These are phyloP conservation scores for Morpho achilles DNA, from an alignment of 2,888 invertebrate species.

Conservation along the genomic window DNA sequence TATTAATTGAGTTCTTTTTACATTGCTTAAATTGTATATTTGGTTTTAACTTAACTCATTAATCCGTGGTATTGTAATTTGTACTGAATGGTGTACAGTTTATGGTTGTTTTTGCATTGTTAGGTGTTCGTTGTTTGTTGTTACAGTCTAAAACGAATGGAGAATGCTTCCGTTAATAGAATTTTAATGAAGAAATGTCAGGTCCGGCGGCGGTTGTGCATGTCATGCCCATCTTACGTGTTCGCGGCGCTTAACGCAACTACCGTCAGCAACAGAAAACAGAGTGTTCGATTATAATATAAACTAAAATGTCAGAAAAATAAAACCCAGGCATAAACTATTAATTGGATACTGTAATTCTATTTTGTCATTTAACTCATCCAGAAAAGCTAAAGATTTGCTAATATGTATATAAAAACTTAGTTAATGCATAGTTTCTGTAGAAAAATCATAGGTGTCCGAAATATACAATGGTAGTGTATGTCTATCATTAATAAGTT, in stretches of 20 bases:
- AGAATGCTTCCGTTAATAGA: constrained; percentile 78
- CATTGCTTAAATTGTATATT: constrained; percentile 1
- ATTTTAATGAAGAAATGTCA: constrained; percentile 78
- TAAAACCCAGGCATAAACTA: too few species aligned
- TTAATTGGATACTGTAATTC: too few species aligned
- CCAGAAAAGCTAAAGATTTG: too few species aligned
- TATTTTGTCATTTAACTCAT: too few species aligned
- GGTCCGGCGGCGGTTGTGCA: constrained; percentile 66
- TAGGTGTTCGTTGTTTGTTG: constrained; percentile 15
- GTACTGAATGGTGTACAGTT: constrained; percentile 8
- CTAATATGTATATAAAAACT: too few species aligned
- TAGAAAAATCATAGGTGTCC: too few species aligned
- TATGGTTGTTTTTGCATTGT: constrained; percentile 33
- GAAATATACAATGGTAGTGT: too few species aligned
- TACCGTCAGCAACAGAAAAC: constrained; percentile 28
- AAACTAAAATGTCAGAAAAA: too few species aligned
- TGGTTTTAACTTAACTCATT: constrained; percentile 18
- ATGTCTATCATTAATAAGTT: too few species aligned
- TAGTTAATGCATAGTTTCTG: too few species aligned
- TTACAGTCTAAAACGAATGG: constrained; percentile 38
- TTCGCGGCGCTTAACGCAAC: constrained; percentile 41
- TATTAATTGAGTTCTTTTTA: constrained; percentile 26
- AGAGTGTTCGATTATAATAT: constrained; percentile 5
- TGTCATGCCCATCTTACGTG: constrained; percentile 75
- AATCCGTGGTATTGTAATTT: constrained; percentile 15